Conservation (phyloP, 1,140 invertebrate species). For the Pantala flavescens region DNA sequence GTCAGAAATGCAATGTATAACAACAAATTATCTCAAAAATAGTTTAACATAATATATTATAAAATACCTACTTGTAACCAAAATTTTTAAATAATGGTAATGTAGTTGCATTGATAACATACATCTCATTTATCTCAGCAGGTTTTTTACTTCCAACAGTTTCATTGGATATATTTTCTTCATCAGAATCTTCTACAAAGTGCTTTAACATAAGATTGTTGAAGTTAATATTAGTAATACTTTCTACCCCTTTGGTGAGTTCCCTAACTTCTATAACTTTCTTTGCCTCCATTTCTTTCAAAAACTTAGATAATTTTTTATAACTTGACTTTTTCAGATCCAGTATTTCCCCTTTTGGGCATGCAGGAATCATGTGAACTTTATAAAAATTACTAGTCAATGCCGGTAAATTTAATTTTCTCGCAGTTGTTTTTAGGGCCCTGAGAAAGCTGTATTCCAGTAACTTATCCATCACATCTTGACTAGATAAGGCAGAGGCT, state of each 20-base stretch:
- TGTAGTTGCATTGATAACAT: conserved; percentile 54
- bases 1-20: conserved; percentile 26
- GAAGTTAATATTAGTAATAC: conserved; percentile 46
- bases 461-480: conserved; percentile 58
- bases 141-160: conserved; percentile 32
- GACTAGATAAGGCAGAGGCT: conserved; percentile 29
- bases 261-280: conserved; percentile 44
- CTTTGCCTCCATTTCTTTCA: conserved; percentile 45
- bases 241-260: conserved; percentile 50
- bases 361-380: conserved; percentile 62
- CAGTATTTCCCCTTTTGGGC: conserved; percentile 50
- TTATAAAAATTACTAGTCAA: conserved; percentile 69
- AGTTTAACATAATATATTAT: not conserved
- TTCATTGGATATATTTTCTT: conserved; percentile 26
- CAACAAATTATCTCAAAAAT: conserved; percentile 20
- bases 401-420: conserved; percentile 52
- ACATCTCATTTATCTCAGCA: conserved; percentile 55
- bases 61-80: conserved; percentile 41
- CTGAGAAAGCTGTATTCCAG: conserved; percentile 67
- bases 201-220: conserved; percentile 42
- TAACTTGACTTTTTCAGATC: conserved; percentile 83
- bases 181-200: conserved; percentile 31
- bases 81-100: conserved; percentile 49
- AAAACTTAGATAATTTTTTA: conserved; percentile 79
- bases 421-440: conserved; percentile 53